Conservation (phyloP, 2,797 vertebrate genomes). For the Sebastes itinus region DNA sequence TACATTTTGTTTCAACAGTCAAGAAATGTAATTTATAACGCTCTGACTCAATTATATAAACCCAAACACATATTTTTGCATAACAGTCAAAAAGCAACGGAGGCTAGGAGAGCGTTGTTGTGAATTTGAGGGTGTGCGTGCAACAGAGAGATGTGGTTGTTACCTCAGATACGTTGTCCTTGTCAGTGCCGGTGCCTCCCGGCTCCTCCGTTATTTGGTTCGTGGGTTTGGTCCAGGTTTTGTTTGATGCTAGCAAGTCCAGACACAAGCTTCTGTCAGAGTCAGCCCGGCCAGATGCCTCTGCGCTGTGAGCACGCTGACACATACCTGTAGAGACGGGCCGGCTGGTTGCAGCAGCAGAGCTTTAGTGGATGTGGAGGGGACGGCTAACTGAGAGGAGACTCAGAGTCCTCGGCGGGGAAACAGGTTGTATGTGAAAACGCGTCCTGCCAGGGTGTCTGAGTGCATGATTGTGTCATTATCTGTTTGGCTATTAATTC, state of each 20-base stretch:
- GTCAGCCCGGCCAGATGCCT: slow-evolving; percentile 71
- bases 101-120: slow-evolving; percentile 29
- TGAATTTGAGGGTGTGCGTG: slow-evolving; percentile 48
- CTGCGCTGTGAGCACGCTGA: slow-evolving; percentile 64
- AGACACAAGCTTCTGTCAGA: slow-evolving; percentile 74
- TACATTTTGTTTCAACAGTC: slow-evolving; percentile 68
- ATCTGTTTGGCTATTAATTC: neutral
- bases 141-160: slow-evolving; percentile 43
- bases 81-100: slow-evolving; percentile 46
- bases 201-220: slow-evolving; percentile 64
- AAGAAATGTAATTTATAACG: slow-evolving; percentile 74
- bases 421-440: slow-evolving; percentile 25
- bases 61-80: slow-evolving; percentile 59
- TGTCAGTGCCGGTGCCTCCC: slow-evolving; percentile 59
- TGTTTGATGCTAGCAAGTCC: slow-evolving; percentile 71
- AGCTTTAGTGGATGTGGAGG: slow-evolving; percentile 52
- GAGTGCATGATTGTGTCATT: neutral
- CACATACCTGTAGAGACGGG: slow-evolving; percentile 69
- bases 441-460: slow-evolving; percentile 3
- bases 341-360: slow-evolving; percentile 65
- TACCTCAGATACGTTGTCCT: slow-evolving; percentile 63
- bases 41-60: slow-evolving; percentile 71
- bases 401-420: neutral
- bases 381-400: slow-evolving; percentile 57
- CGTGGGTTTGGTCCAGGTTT: slow-evolving; percentile 65